Conservation (phyloP, 2,113 vertebrate genomes). For the Ptilonorhynchus violaceus region DNA sequence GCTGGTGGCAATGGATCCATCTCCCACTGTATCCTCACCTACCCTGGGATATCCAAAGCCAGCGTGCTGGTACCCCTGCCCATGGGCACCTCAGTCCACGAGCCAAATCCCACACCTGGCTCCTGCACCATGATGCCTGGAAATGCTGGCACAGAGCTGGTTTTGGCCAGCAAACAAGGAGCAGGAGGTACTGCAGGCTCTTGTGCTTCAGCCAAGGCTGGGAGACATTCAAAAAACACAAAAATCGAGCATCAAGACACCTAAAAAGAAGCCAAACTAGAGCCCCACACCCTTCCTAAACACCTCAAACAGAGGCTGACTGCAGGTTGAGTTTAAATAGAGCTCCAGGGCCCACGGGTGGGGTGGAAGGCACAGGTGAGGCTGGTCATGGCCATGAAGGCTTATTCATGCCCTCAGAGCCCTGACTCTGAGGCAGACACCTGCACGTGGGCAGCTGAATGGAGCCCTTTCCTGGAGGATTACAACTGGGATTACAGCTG, state of each 20-base stretch:
- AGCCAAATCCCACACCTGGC: not conserved
- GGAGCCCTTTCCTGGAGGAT: not conserved
- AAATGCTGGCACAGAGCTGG: not conserved
- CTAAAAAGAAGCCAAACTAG: too few species aligned
- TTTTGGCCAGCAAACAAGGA: not conserved
- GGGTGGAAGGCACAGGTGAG: not conserved
- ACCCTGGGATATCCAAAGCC: not conserved
- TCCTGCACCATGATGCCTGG: not conserved
- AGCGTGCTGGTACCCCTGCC: not conserved
- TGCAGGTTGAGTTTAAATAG: not conserved
- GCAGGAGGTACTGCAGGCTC: not conserved
- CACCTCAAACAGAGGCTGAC: rapidly evolving
- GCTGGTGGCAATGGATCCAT: not conserved
- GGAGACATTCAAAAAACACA: rapidly evolving
- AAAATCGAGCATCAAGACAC: not conserved
- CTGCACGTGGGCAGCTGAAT: not conserved
- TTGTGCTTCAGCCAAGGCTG: not conserved
- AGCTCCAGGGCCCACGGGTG: not conserved
- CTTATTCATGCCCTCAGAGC: not conserved
- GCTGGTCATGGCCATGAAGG: not conserved
- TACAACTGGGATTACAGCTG: not conserved
- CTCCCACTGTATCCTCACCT: not conserved
- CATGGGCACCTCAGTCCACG: rapidly evolving
- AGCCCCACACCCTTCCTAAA: rapidly evolving
- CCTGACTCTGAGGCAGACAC: not conserved